Base-by-base conservation (phyloP, 1,140 invertebrate species). In the Penaeus indicus region DNA sequence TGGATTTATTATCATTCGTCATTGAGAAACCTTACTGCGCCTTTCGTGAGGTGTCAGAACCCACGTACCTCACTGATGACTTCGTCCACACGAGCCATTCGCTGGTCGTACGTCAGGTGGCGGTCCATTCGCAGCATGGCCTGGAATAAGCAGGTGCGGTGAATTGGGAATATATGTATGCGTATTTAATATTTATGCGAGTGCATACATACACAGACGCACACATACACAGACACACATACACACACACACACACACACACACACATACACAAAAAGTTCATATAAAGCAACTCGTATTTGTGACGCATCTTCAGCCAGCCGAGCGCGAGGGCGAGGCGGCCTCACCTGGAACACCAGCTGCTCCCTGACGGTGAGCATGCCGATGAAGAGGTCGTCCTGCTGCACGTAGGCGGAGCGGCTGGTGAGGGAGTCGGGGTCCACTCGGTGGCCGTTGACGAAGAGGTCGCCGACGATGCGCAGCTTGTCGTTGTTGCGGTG, bases 381-480 rank as follows among this genome's bases (percentile, higher is more conserved):
- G 1, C 96, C 97, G 87, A 98, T 96, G 92, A 99, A 99, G n/a
- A 98, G 93, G 93, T 98, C 97, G 90, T 97, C 96, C 93, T 99
- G 98, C 92, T 99, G 98, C 0, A 99, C 97, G 92, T 99, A 99
- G 0, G 97, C 98, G 88, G 96, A 97, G 21, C 97, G 94, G 10
- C 96, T 95, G 22, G 96, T 95, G 84, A 98, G 93, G 4, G 95
- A 94, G 79, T 95, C 95, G 21, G 92, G 90, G 77, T 91, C 32
- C 92, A 92, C 89, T 16, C 84, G 80, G 42, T 85, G 63, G 16
- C 92, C 91, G 89, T 93, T 93, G 38, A 93, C 79, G 38, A 64
- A 85, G 47, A 90, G 88, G 25, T 88, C 82, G 67, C 91, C 92
- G 61, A 75, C 87, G 25, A 91, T 77, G 27, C 85, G 64, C 21